Percentiles rank a stretch among this genome's conserved stretches.
Conservation (phyloP, 2,888 invertebrate genomes). For the Drosophila fulvimacula region DNA sequence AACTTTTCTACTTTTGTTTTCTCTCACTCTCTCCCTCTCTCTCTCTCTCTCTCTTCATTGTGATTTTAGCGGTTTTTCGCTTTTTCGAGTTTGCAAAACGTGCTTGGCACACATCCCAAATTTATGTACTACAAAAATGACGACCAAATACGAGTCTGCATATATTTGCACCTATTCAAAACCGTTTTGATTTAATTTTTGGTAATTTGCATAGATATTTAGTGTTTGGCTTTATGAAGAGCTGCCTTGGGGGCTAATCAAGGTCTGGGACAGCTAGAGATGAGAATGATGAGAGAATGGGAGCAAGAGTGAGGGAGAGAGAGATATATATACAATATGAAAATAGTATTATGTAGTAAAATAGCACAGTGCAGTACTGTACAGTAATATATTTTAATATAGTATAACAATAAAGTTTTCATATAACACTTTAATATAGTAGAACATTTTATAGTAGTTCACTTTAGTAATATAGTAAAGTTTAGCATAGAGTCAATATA, state of each 20-base stretch:
- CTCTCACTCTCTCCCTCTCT: no score
- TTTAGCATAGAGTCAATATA: no score
- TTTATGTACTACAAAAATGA: neutral
- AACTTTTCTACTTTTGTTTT: slow-evolving; percentile 34
- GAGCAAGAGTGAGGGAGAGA: neutral
- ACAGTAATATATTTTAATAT: neutral
- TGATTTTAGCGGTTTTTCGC: slow-evolving; percentile 34
- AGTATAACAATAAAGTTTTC: neutral
- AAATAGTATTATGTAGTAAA: neutral
- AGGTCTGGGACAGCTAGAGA: neutral
- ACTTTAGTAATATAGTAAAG: no score
- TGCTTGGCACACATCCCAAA: slow-evolving; percentile 70
- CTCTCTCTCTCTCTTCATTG: neutral
- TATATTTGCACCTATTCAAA: slow-evolving; percentile 21
- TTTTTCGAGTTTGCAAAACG: slow-evolving; percentile 56
- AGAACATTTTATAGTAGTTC: neutral
- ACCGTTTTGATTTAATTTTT: slow-evolving; percentile 28
- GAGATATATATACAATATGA: neutral
- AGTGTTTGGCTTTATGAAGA: slow-evolving; percentile 1
- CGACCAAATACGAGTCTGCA: slow-evolving; percentile 18
- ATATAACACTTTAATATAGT: neutral
- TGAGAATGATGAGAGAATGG: neutral
- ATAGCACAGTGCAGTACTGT: neutral
- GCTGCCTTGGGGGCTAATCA: slow-evolving; percentile 10
- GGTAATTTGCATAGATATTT: slow-evolving; percentile 29